Conservation (phyloP, 2,888 invertebrate genomes). For the Myopa tessellatipennis region DNA sequence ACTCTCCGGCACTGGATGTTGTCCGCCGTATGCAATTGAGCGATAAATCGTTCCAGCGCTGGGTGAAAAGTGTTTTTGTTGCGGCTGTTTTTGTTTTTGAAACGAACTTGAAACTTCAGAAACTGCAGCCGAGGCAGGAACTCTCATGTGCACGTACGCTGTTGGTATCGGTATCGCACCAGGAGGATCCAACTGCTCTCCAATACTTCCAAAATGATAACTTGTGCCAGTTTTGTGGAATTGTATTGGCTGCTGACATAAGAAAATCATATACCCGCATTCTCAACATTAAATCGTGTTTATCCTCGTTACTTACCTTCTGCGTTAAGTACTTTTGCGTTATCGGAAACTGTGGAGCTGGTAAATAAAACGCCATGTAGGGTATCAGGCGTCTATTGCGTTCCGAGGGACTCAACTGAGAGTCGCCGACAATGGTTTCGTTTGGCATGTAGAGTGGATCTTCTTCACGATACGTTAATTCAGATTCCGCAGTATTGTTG, state of each 20-base stretch:
- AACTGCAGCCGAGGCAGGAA: conserved; percentile 48
- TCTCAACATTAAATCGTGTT: neutral
- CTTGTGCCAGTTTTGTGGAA: neutral
- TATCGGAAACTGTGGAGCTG: conserved; percentile 72
- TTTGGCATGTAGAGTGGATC: conserved; percentile 8
- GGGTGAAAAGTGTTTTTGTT: conserved; percentile 48
- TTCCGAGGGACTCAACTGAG: conserved; percentile 67
- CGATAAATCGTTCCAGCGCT: conserved; percentile 60
- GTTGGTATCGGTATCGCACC: conserved; percentile 59
- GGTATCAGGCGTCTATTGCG: conserved; percentile 83
- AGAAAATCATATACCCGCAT: neutral
- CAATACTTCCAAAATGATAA: conserved; percentile 41
- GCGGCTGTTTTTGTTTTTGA: conserved; percentile 39
- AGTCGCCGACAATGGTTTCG: conserved; percentile 51
- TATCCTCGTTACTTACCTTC: conserved; percentile 49
- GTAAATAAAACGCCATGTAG: conserved; percentile 83
- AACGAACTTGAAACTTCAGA: conserved; percentile 30
- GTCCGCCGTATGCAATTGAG: conserved; percentile 53
- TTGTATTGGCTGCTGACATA: conserved; percentile 3
- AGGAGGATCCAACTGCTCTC: conserved; percentile 54
- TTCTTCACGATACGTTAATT: neutral
- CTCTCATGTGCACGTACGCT: conserved; percentile 60
- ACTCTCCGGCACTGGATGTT: conserved; percentile 50
- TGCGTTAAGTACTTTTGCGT: conserved; percentile 64
- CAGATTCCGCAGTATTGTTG: neutral